phyloP scores from a whole-genome alignment of 2,797 vertebrate species.

The Sus cebifrons region DNA sequence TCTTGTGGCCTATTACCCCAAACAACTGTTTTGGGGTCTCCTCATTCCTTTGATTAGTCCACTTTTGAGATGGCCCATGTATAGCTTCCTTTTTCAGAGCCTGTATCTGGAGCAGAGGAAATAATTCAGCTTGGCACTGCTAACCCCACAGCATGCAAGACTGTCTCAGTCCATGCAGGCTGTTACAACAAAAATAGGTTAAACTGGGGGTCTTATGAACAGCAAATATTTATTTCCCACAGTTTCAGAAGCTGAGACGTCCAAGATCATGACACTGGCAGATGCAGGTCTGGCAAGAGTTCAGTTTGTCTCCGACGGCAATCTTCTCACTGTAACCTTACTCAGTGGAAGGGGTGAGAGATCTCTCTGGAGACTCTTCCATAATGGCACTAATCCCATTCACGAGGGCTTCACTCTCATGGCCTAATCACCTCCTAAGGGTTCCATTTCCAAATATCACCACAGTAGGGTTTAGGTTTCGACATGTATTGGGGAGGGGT shows the following conservation, averaged over 20 bases:
- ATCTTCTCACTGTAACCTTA: not conserved
- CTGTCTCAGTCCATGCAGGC: not conserved
- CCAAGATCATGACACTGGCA: no score
- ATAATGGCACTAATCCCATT: not conserved
- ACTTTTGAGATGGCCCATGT: not conserved
- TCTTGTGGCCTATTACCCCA: not conserved
- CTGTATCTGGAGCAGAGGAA: not conserved
- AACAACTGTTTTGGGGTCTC: not conserved
- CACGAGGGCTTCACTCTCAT: not conserved
- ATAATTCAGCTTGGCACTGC: not conserved
- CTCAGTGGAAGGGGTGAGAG: not conserved
- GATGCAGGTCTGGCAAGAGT: not conserved
- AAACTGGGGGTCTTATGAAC: not conserved
- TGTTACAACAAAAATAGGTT: not conserved
- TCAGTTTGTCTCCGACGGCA: not conserved
- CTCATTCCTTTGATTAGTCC: not conserved
- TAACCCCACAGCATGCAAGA: not conserved
- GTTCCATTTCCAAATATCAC: not conserved
- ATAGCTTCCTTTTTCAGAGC: not conserved
- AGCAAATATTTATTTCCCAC: slow-evolving; percentile 1
- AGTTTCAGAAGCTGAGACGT: not conserved
- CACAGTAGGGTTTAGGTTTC: not conserved
- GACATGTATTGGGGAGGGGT: not conserved
- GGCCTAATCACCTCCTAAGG: not conserved
- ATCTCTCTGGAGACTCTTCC: not conserved